Percentiles rank a stretch among this genome's conserved stretches.
These are phyloP conservation scores for Mactromeris polynyma DNA, from an alignment of 2,888 invertebrate species.

Conservation along the genomic window DNA sequence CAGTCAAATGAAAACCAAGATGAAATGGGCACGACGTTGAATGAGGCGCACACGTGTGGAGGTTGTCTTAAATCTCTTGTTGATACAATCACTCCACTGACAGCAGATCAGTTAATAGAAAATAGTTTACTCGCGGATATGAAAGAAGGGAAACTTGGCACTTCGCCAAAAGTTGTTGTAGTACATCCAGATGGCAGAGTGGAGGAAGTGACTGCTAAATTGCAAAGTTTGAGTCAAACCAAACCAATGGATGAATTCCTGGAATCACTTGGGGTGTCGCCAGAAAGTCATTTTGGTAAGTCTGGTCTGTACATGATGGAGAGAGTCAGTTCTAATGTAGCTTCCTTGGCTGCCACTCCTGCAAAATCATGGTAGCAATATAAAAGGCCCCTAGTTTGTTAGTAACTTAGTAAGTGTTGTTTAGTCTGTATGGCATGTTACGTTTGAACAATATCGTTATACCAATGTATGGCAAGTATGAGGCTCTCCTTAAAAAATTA, in stretches of 20 bases:
- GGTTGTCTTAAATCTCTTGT: slow-evolving; percentile 59
- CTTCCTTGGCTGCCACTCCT: no score
- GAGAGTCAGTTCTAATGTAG: no score
- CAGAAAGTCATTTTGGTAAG: slow-evolving; percentile 66
- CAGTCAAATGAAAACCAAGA: background rate
- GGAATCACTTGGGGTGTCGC: slow-evolving; percentile 65
- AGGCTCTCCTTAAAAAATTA: no score
- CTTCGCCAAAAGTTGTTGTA: slow-evolving; percentile 83
- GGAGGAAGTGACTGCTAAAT: slow-evolving; percentile 81
- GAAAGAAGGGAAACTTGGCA: slow-evolving; percentile 81
- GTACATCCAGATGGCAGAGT: slow-evolving; percentile 83
- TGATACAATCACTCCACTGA: slow-evolving; percentile 62
- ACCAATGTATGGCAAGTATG: no score
- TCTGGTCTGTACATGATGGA: background rate
- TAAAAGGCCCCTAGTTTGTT: no score
- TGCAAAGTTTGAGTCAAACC: slow-evolving; percentile 73
- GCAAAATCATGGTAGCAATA: no score
- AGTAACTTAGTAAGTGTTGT: no score
- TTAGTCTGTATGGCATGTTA: no score
- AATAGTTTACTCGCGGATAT: slow-evolving; percentile 80
- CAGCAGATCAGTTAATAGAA: slow-evolving; percentile 80
- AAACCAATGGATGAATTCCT: slow-evolving; percentile 71
- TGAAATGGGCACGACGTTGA: background rate
- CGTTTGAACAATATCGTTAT: no score
- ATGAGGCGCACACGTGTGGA: slow-evolving; percentile 57